phyloP scores from a whole-genome alignment of 2,797 vertebrate species.

The Melanotaenia nigrans region DNA sequence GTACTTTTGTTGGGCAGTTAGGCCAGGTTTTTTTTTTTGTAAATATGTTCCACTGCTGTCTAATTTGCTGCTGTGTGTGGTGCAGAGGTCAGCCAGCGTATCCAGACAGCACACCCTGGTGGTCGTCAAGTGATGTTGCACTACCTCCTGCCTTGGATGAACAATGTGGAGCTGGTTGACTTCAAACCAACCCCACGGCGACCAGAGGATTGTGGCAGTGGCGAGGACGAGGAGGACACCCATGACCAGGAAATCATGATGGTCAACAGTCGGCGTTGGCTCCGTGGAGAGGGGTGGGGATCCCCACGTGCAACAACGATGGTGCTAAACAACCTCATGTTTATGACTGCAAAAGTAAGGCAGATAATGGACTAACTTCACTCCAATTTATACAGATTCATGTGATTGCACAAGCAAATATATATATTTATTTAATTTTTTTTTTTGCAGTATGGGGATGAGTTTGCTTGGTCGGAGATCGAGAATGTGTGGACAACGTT shows the following conservation, averaged over 20 bases:
- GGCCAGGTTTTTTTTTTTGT: not conserved
- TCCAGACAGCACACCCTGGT: conserved; percentile 95
- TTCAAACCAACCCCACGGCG: conserved; percentile 87
- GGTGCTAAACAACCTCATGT: conserved; percentile 99
- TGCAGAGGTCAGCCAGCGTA: conserved; percentile 97
- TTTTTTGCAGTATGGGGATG: conserved; percentile 92
- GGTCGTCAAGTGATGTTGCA: conserved; percentile 98
- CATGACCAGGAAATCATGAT: conserved; percentile 91
- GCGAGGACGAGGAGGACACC: conserved; percentile 86
- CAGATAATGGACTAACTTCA: not conserved
- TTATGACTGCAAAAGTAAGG: conserved; percentile 98
- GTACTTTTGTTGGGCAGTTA: no score
- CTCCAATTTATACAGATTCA: not conserved
- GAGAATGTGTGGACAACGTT: conserved; percentile 99
- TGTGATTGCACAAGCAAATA: not conserved
- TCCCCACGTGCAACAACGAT: conserved; percentile 96
- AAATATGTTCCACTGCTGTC: not conserved
- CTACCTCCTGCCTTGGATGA: conserved; percentile 99
- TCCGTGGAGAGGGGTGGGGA: conserved; percentile 97
- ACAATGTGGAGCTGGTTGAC: conserved; percentile 97
- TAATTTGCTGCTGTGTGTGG: not conserved
- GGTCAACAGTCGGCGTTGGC: conserved; percentile 96
- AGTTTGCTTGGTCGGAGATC: conserved; percentile 98
- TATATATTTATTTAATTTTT: not conserved
- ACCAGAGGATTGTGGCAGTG: conserved; percentile 81